Evolutionary conservation across 2,888 invertebrate genomes (phyloP).

Genomic region (Pomacea canaliculata): DNA sequence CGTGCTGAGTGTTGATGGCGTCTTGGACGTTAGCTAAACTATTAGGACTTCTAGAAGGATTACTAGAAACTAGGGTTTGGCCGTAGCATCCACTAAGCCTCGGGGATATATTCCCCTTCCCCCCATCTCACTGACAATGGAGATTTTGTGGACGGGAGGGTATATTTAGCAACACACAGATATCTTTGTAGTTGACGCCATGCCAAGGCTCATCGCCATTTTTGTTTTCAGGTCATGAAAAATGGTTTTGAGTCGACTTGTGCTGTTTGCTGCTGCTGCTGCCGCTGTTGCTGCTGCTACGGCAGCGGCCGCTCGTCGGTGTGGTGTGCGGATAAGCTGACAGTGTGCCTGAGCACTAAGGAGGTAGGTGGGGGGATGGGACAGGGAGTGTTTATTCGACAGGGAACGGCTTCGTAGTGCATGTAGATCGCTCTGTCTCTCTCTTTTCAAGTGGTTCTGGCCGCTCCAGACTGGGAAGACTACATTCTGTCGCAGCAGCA

Average conservation of each 20-base stretch:
- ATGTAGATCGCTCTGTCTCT: no score
- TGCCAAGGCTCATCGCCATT: constrained; percentile 29
- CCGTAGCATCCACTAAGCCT: neutral
- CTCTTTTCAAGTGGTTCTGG: no score
- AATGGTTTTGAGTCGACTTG: neutral
- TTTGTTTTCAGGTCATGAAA: constrained; percentile 28
- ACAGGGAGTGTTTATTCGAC: neutral
- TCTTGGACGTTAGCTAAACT: no score
- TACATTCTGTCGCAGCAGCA: neutral
- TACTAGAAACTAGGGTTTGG: neutral
- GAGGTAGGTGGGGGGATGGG: neutral
- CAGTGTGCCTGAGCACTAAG: neutral
- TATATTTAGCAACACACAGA: constrained; percentile 12
- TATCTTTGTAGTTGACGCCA: constrained; percentile 18
- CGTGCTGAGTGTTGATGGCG: neutral
- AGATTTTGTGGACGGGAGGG: constrained; percentile 7
- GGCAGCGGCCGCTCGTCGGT: neutral
- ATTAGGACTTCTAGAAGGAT: neutral
- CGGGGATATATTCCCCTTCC: no score
- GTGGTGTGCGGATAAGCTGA: neutral
- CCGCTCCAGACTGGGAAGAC: neutral
- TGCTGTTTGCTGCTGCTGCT: neutral
- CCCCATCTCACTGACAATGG: neutral
- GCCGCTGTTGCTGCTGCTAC: neutral
- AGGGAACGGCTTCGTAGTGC: neutral